A percentile compares a stretch with the other conserved stretches of the same genome.
Evolutionary conservation across 2,797 vertebrate genomes (phyloP).

Genomic region (Parambassis ranga): DNA sequence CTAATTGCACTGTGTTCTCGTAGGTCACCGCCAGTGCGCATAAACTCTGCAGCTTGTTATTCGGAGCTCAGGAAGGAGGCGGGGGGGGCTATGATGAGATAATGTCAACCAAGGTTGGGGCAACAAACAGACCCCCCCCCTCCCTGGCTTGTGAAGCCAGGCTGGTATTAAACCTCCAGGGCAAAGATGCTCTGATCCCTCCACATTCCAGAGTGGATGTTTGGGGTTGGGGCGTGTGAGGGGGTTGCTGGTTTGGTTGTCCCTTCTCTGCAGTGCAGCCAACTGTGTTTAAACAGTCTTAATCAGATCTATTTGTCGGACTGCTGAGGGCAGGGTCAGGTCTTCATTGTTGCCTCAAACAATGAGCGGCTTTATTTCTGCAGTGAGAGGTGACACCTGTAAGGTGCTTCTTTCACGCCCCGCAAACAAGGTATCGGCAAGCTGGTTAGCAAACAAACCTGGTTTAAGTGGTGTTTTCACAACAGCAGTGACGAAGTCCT

Average conservation of each 20-base stretch:
- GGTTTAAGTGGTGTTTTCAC: constrained; percentile 6
- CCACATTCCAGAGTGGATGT: constrained; percentile 64
- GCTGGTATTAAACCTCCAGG: constrained; percentile 53
- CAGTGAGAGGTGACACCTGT: constrained; percentile 54
- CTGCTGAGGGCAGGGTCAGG: constrained; percentile 51
- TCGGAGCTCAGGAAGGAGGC: constrained; percentile 32
- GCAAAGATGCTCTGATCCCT: constrained; percentile 38
- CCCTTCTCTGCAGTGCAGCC: constrained; percentile 22
- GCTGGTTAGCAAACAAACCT: constrained; percentile 32
- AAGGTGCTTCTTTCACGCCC: constrained; percentile 54
- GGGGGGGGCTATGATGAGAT: constrained; percentile 52
- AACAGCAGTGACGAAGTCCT: constrained; percentile 2
- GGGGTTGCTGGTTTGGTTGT: constrained; percentile 39
- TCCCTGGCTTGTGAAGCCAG: too few relatives aligned
- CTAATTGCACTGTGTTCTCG: constrained; percentile 42
- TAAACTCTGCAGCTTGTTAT: constrained; percentile 43
- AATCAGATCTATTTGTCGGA: constrained; percentile 64
- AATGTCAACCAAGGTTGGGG: constrained; percentile 40
- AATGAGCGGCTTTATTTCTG: constrained; percentile 51
- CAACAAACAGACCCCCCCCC: constrained; percentile 35
- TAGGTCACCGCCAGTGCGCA: constrained; percentile 29
- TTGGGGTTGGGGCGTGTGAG: too few relatives aligned
- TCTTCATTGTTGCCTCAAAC: constrained; percentile 61
- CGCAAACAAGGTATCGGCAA: constrained; percentile 58
- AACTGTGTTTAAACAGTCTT: constrained; percentile 62